These are phyloP conservation scores for Adoxophyes honmai DNA, from an alignment of 1,140 invertebrate species.

Conservation along the genomic window DNA sequence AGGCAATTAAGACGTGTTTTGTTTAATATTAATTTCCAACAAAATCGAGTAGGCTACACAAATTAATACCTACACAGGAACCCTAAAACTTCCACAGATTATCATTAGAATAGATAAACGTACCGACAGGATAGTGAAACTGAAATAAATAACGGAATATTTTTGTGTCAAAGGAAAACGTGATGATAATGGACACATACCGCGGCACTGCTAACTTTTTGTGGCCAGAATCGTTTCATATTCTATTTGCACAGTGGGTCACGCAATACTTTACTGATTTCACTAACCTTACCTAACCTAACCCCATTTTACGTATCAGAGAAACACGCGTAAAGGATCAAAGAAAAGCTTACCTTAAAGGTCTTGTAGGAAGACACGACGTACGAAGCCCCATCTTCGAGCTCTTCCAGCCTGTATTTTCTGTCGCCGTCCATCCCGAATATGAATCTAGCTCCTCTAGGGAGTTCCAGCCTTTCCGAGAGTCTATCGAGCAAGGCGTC, in stretches of 20 bases:
- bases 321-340: not conserved
- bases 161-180: too few species aligned
- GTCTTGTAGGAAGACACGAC: constrained; percentile 94
- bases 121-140: too few species aligned
- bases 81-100: too few species aligned
- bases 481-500: constrained; percentile 91
- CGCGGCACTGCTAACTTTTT: too few species aligned
- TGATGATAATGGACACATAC: too few species aligned
- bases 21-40: too few species aligned
- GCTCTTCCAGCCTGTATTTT: constrained; percentile 89
- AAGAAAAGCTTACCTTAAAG: constrained; percentile 86
- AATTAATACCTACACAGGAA: too few species aligned
- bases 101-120: too few species aligned
- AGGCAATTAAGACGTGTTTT: too few species aligned
- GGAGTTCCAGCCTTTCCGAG: constrained; percentile 88
- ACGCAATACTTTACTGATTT: not conserved
- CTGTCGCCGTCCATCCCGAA: constrained; percentile 93
- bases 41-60: too few species aligned
- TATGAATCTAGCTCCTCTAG: constrained; percentile 90
- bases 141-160: too few species aligned
- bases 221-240: not conserved
- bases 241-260: constrained; percentile 9
- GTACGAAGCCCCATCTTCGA: constrained; percentile 93
- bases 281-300: constrained; percentile 10
- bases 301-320: not conserved